Conservation (phyloP, 2,113 vertebrate genomes). For the Glaucidium brasilianum region DNA sequence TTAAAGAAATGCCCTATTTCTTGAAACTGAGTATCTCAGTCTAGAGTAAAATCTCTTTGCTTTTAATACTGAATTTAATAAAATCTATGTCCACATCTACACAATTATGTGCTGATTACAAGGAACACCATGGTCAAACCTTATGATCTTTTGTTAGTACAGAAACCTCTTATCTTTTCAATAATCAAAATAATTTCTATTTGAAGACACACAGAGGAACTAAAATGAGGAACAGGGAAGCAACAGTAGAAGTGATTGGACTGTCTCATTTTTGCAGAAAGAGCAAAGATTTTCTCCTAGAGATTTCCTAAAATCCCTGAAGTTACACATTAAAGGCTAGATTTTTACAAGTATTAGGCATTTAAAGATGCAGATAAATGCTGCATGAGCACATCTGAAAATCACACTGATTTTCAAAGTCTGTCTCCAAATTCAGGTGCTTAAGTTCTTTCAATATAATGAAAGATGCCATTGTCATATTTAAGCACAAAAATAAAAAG, state of each 20-base stretch:
- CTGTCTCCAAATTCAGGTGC: background rate
- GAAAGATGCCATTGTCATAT: background rate
- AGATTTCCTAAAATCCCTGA: background rate
- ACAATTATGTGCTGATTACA: background rate
- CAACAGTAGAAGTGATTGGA: background rate
- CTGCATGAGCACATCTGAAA: background rate
- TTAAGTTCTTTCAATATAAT: background rate
- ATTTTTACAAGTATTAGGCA: background rate
- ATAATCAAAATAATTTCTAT: background rate
- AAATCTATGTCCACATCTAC: background rate
- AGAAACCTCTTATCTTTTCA: background rate
- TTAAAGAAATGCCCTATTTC: background rate
- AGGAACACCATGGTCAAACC: background rate
- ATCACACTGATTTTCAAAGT: background rate
- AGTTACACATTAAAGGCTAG: background rate
- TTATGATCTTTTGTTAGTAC: background rate
- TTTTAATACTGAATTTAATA: background rate
- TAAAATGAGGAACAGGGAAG: background rate
- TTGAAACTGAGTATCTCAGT: background rate
- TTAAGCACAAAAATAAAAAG: background rate
- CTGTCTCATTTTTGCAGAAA: background rate
- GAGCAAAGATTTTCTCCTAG: background rate
- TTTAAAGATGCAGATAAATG: background rate
- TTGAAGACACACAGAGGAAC: background rate
- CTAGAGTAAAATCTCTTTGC: background rate